Evolutionary conservation across 2,113 vertebrate genomes (phyloP), one percentile per base, ranked within the genome.

Genomic region (Sigmodon hispidus): DNA sequence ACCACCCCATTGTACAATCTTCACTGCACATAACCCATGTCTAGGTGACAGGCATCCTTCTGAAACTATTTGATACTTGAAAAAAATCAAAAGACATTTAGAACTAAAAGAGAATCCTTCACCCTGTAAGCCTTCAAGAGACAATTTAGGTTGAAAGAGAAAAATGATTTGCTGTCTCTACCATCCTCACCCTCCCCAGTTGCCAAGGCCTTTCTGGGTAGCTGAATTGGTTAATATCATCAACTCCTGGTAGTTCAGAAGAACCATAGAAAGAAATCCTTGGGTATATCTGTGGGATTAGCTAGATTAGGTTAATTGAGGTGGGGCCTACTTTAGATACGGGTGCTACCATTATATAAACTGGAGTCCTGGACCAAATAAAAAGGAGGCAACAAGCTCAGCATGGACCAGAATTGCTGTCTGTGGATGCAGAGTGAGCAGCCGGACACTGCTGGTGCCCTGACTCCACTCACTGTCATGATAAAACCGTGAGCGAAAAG

Each of bases 41-140:
- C n/a, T 36, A 1, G 6, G 11, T 16, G 29, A 4, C 0, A 0
- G 19, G 43, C 77, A 43, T 40, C 34, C 29, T 89, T 65, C 8
- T 15, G 43, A 73, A 96, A 43, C 31, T 36, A 36, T 48, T 57
- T 73, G 61, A 88, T 12, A 84, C 2, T 55, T 1, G 19, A 52
- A 92, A 29, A 61, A 61, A 24, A 48, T 36, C 7, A 13, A 31
- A 63, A 83, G n/a, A 61, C 55, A 61, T 45, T 19, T 17, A 84
- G 15, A 31, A 45, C 26, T 48, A 76, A 76, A 76, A 76, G 26
- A 31, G 43, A 48, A 11, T 5, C 26, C 45, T 15, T 48, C 26
- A 29, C 40, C 40, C 36, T 59, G 21, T 81, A 84, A 63, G n/a
- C 22, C 72, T 89, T 29, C 36, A 45, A 72, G 10, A 72, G 67